phyloP scores from a whole-genome alignment of 2,797 vertebrate species.

The Sebastes steindachneri region DNA sequence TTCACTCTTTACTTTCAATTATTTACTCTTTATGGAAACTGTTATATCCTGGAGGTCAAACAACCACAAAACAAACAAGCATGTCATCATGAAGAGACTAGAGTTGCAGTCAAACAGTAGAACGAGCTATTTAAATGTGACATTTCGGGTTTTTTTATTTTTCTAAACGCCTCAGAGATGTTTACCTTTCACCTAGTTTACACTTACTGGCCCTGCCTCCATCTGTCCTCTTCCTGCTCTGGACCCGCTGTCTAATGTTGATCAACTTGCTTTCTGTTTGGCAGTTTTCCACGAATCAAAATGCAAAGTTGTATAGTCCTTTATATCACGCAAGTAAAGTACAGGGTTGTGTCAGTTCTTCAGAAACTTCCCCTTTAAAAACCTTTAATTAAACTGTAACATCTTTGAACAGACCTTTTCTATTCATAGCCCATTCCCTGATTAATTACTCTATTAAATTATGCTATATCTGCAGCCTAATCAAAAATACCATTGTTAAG shows the following conservation, averaged over 20 bases:
- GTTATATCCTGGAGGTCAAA: background rate
- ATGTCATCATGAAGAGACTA: background rate
- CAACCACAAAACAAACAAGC: background rate
- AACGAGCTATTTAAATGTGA: background rate
- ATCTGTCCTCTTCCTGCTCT: background rate
- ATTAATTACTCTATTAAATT: background rate
- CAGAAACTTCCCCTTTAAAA: background rate
- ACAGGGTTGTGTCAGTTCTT: background rate
- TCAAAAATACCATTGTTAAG: background rate
- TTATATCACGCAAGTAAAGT: background rate
- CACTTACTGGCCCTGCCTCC: background rate
- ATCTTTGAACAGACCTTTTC: background rate
- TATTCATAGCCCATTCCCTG: background rate
- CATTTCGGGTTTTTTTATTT: background rate
- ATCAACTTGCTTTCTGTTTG: background rate
- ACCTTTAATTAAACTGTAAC: background rate
- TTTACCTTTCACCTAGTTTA: constrained; percentile 54
- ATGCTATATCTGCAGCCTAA: background rate
- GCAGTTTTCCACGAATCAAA: background rate
- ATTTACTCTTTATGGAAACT: background rate
- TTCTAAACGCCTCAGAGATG: background rate
- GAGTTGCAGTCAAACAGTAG: background rate
- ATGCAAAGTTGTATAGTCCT: background rate
- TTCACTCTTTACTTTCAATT: background rate
- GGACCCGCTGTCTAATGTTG: background rate